These are phyloP conservation scores for Clarias pachynema DNA, from an alignment of 2,797 vertebrate genomes.

Conservation along the genomic window DNA sequence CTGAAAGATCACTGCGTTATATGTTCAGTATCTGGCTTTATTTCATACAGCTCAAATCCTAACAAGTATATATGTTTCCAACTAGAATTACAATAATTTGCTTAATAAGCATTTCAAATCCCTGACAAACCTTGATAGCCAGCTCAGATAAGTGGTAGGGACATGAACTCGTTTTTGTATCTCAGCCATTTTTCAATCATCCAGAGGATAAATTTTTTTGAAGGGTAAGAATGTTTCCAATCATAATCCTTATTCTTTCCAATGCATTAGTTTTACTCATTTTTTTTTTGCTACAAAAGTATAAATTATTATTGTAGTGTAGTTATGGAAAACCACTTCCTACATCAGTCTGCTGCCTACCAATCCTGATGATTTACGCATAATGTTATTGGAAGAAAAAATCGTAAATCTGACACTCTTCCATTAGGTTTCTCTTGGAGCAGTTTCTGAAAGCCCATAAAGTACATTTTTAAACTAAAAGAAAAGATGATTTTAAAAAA, in stretches of 20 bases:
- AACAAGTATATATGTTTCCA: no score
- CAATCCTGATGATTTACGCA: background rate
- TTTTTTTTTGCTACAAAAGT: background rate
- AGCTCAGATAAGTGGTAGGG: background rate
- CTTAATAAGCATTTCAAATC: background rate
- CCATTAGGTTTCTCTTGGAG: background rate
- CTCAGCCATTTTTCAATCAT: background rate
- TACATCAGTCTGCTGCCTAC: background rate
- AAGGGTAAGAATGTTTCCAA: background rate
- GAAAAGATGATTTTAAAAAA: background rate
- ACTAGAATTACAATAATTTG: background rate
- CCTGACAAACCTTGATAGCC: background rate
- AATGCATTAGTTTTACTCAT: background rate
- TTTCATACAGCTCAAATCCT: background rate
- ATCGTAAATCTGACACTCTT: background rate
- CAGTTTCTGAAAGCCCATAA: background rate
- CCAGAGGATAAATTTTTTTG: no score
- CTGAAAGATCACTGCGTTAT: background rate
- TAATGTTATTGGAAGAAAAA: background rate
- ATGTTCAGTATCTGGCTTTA: background rate
- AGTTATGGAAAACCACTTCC: background rate
- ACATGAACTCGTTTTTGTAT: background rate
- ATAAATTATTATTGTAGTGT: background rate
- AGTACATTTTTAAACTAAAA: background rate
- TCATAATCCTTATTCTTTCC: background rate